Evolutionary conservation across 2,888 invertebrate genomes (phyloP), one percentile per base, ranked within the genome.

Genomic region (Eucriotettix oculatus): DNA sequence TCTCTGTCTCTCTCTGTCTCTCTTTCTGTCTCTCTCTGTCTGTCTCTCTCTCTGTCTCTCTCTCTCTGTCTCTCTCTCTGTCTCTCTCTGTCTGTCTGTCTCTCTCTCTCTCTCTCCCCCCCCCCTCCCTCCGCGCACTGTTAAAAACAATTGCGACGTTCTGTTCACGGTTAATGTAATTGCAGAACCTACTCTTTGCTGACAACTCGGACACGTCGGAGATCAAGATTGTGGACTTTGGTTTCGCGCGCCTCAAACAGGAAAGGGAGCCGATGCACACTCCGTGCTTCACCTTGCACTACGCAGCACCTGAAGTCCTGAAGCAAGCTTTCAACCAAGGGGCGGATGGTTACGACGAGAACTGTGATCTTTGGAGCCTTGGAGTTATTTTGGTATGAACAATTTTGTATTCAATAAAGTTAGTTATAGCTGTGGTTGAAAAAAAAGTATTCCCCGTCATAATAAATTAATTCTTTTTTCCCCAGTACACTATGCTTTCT

Each of bases 251-350:
- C n/a, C 75, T 83, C 65, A 84, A 85, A 68, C 81, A 79, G 54
- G 77, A 80, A 62, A 77, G 78, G 60, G 80, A 81, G 67, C 73
- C 77, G 1, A 72, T 84, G 68, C 81, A 79, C 74, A 93, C 94
- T 0, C 96, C 97, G 0, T 96, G 97, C 71, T 98, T 91, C 72
- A 96, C 97, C 60, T 74, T 94, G 55, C 87, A 89, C 68, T 98
- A 97, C 75, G 97, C 95, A 0, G 95, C 97, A 0, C 97, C 97
- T 0, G 97, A 98, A 72, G 91, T 96, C 12, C 78, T 98, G 54
- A 78, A 81, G 29, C 81, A 83, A 65, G 82, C 72, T 70, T 74
- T 61, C 68, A 74, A 40, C 65, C 69, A 64, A 67, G 75, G 66
- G 11, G 59, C 61, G 10, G 74, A 75, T 9, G 86, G 87, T 42